Evolutionary conservation across 2,797 vertebrate species (phyloP), one percentile per base, ranked within the genome.

Genomic region (Clarias pachynema): DNA sequence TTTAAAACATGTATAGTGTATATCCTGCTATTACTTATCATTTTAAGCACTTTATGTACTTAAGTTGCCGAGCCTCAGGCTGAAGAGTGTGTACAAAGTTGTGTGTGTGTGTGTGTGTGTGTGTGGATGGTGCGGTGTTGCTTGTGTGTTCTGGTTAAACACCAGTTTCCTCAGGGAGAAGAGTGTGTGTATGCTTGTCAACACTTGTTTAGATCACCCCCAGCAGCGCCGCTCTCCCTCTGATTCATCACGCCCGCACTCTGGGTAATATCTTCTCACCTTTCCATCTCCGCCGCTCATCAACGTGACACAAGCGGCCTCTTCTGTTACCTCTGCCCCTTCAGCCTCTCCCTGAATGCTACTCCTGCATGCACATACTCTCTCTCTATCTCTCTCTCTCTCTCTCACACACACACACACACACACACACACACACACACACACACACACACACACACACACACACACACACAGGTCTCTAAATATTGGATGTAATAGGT

Each of bases 171-270:
- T 60, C 8, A 57, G 85, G 74, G 82, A 80, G 69, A 84, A 65
- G 24, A 40, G 20, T 68, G 40, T 34, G 29, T 66, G 37, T 40
- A 40, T 37, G 70, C 83, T 22, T 72, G 79, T 79, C 79, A 44
- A 80, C 69, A 22, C 34, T 63, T 29, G 8, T 81, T 81, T 74
- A 40, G 84, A 66, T 85, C 78, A 85, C 37, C 22, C 56, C 53
- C 56, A 44, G 40, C 14, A 73, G 20, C n/a, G 22, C 12, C 0
- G n/a, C n/a, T 82, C 53, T 70, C 34, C 49, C 18, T 22, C 84
- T 24, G 63, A 85, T 82, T 84, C 53, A 80, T 83, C 86, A 70
- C n/a, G 60, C 22, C 49, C 83, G 53, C 60, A 78, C 44, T 86
- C 69, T 62, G 57, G 66, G 53, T 49, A 82, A 82, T 79, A 73